These are phyloP conservation scores for Rhinolophus sinicus DNA, from an alignment of 2,113 vertebrate species.

Conservation along the genomic window DNA sequence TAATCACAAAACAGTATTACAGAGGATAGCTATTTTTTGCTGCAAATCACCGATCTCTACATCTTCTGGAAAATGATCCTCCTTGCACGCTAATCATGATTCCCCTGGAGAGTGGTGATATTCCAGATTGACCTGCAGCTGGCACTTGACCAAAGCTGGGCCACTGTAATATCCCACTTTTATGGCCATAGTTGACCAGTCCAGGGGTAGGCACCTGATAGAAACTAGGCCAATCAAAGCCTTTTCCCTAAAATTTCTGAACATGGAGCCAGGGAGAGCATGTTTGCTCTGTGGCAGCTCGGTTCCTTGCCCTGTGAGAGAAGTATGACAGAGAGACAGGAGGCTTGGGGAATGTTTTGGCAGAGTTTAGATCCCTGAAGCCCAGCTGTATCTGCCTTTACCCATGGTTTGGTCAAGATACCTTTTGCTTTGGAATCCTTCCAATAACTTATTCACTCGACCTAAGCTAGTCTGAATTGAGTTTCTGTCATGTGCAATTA, in stretches of 20 bases:
- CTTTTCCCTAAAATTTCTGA: neutral
- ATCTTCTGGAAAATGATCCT: neutral
- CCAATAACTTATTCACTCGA: neutral
- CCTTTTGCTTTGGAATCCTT: constrained; percentile 4
- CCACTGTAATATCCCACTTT: neutral
- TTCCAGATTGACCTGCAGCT: neutral
- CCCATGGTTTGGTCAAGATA: neutral
- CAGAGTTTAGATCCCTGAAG: neutral
- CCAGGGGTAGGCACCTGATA: neutral
- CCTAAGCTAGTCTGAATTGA: neutral
- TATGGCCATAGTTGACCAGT: neutral
- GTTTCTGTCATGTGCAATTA: neutral
- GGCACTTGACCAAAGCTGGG: neutral
- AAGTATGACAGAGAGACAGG: neutral
- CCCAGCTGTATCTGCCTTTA: neutral
- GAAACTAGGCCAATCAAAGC: neutral
- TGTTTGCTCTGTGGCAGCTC: neutral
- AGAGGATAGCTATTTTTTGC: neutral
- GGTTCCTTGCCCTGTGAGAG: neutral
- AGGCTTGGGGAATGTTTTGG: neutral
- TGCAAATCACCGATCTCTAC: neutral
- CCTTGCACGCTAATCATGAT: neutral
- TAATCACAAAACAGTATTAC: neutral
- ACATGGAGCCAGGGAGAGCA: neutral
- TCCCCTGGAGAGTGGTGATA: neutral